Evolutionary conservation across 2,888 invertebrate genomes (phyloP).

Genomic region (Cantharis nigra): DNA sequence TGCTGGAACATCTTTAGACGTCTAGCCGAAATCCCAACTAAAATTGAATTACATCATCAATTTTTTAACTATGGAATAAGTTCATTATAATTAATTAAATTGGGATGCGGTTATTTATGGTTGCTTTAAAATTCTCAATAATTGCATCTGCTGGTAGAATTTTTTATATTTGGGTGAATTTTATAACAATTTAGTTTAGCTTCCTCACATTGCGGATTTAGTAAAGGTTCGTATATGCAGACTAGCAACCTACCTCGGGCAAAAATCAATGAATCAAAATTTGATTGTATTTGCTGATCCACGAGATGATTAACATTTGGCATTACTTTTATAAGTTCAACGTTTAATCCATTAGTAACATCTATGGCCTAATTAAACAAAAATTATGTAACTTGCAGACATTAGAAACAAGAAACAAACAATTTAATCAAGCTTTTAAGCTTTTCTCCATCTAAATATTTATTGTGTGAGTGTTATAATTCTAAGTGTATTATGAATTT

Average conservation of each 20-base stretch:
- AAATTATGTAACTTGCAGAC: not conserved
- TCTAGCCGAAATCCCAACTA: not conserved
- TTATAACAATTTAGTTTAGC: not conserved
- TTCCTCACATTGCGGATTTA: not conserved
- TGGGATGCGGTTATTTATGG: not conserved
- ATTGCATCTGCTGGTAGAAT: not conserved
- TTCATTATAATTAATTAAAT: not conserved
- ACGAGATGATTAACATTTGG: not conserved
- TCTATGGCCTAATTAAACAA: not conserved
- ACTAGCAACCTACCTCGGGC: not conserved
- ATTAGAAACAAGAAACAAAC: not conserved
- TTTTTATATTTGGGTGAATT: not conserved
- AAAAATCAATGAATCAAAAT: not conserved
- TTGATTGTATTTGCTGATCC: not conserved
- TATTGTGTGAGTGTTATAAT: not conserved
- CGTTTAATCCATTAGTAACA: not conserved
- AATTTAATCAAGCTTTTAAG: not conserved
- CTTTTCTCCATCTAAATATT: not conserved
- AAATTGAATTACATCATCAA: constrained; percentile 6
- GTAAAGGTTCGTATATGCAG: not conserved
- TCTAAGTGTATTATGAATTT: not conserved
- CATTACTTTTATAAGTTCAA: not conserved
- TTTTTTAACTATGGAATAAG: not conserved
- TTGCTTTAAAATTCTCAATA: not conserved
- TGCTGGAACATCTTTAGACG: not conserved